Base-by-base conservation (phyloP, 2,888 invertebrate species). In the Argyra leucocephala region DNA sequence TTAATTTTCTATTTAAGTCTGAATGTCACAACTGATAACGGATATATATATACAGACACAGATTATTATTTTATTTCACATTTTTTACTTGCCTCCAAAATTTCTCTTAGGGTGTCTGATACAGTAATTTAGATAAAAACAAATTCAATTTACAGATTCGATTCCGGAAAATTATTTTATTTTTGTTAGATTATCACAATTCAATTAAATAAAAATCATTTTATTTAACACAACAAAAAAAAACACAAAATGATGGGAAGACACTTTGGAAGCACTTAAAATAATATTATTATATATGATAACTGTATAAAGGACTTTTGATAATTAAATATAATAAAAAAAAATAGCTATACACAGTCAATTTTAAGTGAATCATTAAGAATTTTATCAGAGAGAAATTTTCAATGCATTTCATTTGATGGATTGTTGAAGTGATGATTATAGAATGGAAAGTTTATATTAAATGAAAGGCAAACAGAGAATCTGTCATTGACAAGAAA, bases 241-340 rank as follows among this genome's bases (percentile, higher is more conserved):
- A n/a, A n/a, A n/a, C n/a, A n/a, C n/a, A n/a, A n/a, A n/a, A 18
- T 48, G 48, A n/a, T 31, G 9, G 15, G 48, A 48, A 48, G 48
- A 48, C n/a, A 48, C 48, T 48, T 48, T 48, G n/a, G 48, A 48
- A 48, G 48, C 48, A 48, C 48, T 48, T 48, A 48, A 18, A 18
- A 48, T 18, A 18, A 48, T 48, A 15, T 12, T 15, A n/a, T 18
- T 48, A 37, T 15, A 12, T 5, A 10, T 10, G 5, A 31, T 31
- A 31, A 7, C 6, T 31, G 10, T 31, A 31, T 31, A 31, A 31
- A 31, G 31, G 31, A 31, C 10, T 31, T 31, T 31, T 7, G 31
- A 31, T 31, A 7, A 31, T 7, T 31, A 31, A 7, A 7, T 31
- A 7, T 31, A 7, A 7, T 5, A 7, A 7, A 31, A 7, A 7